Evolutionary conservation across 2,113 vertebrate species (phyloP).

Genomic region (Acanthisitta chloris): DNA sequence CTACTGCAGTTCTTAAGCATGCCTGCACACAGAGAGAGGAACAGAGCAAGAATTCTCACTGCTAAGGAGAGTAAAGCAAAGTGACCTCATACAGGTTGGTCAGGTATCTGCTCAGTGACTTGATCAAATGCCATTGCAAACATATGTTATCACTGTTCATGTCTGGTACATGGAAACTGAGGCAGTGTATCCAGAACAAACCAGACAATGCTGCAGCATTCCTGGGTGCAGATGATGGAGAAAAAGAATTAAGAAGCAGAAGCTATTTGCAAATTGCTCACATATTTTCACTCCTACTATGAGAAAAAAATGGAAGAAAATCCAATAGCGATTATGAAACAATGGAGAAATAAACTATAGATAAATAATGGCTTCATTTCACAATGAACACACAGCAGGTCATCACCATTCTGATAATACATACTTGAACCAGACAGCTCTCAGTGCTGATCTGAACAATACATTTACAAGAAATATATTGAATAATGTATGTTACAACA

Average conservation of each 20-base stretch:
- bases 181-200: not conserved
- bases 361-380: not conserved
- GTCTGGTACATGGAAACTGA: not conserved
- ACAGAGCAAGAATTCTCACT: not conserved
- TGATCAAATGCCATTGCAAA: constrained; percentile 14
- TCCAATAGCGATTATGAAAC: not conserved
- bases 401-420: not conserved
- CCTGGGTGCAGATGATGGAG: not conserved
- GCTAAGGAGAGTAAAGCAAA: not conserved
- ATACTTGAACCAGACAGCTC: not conserved
- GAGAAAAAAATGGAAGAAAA: not conserved
- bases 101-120: not conserved
- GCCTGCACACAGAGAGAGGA: not conserved
- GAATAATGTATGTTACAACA: not conserved
- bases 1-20: not conserved
- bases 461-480: not conserved
- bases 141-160: not conserved
- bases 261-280: not conserved
- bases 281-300: not conserved
- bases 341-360: not conserved
- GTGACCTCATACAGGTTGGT: not conserved
- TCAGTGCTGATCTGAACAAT: not conserved
- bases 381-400: not conserved
- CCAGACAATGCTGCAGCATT: not conserved
- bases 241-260: not conserved